phyloP scores from a whole-genome alignment of 2,113 vertebrate species.

The Calidris pugnax region DNA sequence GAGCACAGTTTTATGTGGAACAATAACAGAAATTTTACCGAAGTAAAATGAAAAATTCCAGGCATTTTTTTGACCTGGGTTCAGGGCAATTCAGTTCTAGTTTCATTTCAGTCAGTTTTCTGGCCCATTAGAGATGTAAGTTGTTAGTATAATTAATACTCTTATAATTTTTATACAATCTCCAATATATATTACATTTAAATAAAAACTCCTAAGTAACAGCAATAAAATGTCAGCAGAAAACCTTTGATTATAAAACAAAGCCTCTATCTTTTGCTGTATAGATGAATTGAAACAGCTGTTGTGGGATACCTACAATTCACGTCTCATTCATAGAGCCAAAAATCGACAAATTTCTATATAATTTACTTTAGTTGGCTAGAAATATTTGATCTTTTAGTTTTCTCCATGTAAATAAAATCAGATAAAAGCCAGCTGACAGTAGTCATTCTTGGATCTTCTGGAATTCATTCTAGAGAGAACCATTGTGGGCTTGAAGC shows the following conservation, averaged over 20 bases:
- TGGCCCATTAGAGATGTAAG: neutral
- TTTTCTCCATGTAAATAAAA: neutral
- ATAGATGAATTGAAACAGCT: neutral
- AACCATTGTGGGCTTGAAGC: neutral
- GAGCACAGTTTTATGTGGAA: neutral
- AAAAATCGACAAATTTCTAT: neutral
- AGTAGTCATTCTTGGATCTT: neutral
- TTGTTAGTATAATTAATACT: neutral
- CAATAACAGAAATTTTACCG: neutral
- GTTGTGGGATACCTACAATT: neutral
- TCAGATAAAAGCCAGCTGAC: neutral
- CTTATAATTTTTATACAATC: neutral
- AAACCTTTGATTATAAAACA: neutral
- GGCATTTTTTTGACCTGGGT: neutral
- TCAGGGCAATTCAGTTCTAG: neutral
- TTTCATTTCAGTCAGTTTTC: neutral
- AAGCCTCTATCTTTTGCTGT: neutral
- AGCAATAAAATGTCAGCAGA: neutral
- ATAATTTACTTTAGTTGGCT: neutral
- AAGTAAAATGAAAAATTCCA: neutral
- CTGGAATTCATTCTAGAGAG: neutral
- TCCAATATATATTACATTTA: neutral
- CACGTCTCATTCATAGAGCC: neutral
- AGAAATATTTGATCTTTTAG: neutral
- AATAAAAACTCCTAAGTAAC: neutral